Base-by-base conservation (phyloP, 2,797 vertebrate genomes). In the Heteromormyrus szaboi region DNA sequence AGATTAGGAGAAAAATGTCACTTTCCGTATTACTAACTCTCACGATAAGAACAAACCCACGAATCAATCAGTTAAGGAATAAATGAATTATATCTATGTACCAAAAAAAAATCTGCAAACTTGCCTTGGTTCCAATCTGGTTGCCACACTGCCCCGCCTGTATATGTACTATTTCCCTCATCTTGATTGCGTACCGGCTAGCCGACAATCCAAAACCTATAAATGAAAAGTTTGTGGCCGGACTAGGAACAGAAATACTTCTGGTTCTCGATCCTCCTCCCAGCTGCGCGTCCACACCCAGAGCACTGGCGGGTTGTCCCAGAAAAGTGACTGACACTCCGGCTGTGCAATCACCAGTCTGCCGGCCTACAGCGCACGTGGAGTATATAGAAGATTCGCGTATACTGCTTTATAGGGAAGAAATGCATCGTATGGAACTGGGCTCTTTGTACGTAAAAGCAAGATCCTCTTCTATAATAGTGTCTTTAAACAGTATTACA, bases 131-230 rank as follows among this genome's bases (percentile, higher is more conserved):
- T 44, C 98, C 97, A 79, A 98, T 99, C 95, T 98, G 97, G 93
- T 99, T 98, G 5, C 98, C 97, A 29, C 98, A 99, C 91, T 98
- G 98, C 33, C 97, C 98, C 48, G 97, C 97, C 93, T 98, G 98
- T 93, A 98, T 96, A 91, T 98, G 98, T 89, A 98, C 97, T 41
- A 98, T 98, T 91, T 98, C 97, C 91, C 98, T 97, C 98, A 98
- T 98, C 90, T 92, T 85, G 46, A 51, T n/a, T 62, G 72, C 53
- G 65, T 17, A 22, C 46, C 7, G 3, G 44, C 14, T 17, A 25
- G 8, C n/a, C 19, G 62, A 41, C 17, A 25, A 29, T 44, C 53
- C 50, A 12, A 62, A 89, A 65, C 4, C 9, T 76, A 6, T 48
- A 65, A 53, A 54, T 65, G 9, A 62, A 41, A 85, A 7, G 76